Base-by-base conservation (phyloP, 1,140 invertebrate species). In the Drosophila nigromelanica region DNA sequence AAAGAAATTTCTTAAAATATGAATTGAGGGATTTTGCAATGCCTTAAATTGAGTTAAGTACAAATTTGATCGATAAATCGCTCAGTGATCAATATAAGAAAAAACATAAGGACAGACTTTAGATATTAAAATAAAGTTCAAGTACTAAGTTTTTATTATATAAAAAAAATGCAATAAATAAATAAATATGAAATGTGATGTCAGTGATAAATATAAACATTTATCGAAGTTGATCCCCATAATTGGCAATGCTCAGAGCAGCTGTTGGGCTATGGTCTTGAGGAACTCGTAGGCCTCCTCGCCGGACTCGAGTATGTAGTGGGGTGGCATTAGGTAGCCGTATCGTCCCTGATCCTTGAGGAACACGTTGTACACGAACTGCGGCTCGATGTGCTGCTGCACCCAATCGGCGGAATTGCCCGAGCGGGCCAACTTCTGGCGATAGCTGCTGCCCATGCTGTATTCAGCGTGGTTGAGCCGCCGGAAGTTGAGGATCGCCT, bases 351-450 rank as follows among this genome's bases (percentile, higher is more conserved):
- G 94, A 80, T 96, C 96, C n/a, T 96, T 94, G 27, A 98, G 92
- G 90, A 97, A 96, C 12, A 97, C 93, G n/a, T 96, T 95, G 83
- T 95, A 98, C 0, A 95, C 93, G 74, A 96, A 95, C 70, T 95
- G 95, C 30, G 96, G 94, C 12, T 93, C 94, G 11, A 94, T 93
- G 27, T 92, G 93, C 8, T 94, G 93, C 89, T 95, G 95, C 0
- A 94, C 95, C 95, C 95, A 96, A 76, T 96, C 96, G 80, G 95
- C 94, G 0, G 94, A 94, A 87, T 94, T 94, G 11, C 95, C 92
- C 1, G 90, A 58, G 18, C 89, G 42, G 1, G 90, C 76, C 63
- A 90, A 40, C 39, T 90, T 90, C 62, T 91, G 78, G 10, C 78
- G 74, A 67, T 91, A 92, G 30, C 90, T 89, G 35, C 62, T 78